Evolutionary conservation across 2,888 invertebrate genomes (phyloP), one percentile per base, ranked within the genome.

Genomic region (Pelosia muscerda): DNA sequence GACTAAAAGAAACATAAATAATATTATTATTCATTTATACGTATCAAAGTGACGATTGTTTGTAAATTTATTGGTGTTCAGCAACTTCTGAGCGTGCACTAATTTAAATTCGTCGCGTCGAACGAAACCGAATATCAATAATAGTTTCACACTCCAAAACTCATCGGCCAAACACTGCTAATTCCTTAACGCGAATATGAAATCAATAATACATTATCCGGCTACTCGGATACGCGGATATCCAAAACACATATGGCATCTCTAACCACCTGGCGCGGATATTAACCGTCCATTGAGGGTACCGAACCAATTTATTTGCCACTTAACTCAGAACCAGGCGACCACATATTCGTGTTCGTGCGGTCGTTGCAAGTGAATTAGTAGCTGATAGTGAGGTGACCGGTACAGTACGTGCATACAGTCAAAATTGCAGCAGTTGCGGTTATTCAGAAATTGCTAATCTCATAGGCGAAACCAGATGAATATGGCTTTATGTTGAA

Each of bases 301-400:
- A 73, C 72, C 70, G 70, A 75, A 68, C 72, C 79, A 81, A 79
- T 79, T 79, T 79, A 79, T 79, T 79, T 81, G 73, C 73, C 79
- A 79, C 81, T 79, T 81, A 81, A 76, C 81, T 78, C 74, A 66
- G 71, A 28, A 72, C 72, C 81, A 77, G 60, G 71, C 58, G 66
- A 72, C 79, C 81, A 78, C 75, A 81, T 69, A 73, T 68, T 57
- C 72, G 72, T 66, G 73, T 68, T 57, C 69, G 69, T 66, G 73
- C 68, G 79, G 79, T 68, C 67, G 69, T 67, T 75, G 15, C 68
- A 23, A 79, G 64, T 71, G 71, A 76, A 76, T 78, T 73, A 73
- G 65, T 79, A 65, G 34, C 65, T 38, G 59, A 61, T 56, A 34
- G 68, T 73, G 54, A 68, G 38, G 53, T 53, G 64, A 72, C 69